Percentiles rank a stretch among this genome's conserved stretches.
phyloP scores from a whole-genome alignment of 2,797 vertebrate genomes.

The Arrhamphus sclerolepis region DNA sequence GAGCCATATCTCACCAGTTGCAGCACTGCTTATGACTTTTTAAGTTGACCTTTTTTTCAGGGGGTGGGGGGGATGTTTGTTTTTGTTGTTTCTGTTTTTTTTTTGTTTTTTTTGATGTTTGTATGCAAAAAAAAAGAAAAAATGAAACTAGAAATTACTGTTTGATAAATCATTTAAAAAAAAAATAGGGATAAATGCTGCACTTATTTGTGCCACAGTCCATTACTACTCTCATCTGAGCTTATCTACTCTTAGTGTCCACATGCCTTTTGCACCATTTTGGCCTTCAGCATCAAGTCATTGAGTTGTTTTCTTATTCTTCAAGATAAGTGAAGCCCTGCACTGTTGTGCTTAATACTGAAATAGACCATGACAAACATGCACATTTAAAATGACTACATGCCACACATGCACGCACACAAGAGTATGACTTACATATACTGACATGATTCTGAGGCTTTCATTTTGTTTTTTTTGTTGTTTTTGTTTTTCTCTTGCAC shows the following conservation, averaged over 20 bases:
- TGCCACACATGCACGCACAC: slow-evolving; percentile 32
- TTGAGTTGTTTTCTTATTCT: slow-evolving; percentile 41
- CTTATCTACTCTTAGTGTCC: slow-evolving; percentile 68
- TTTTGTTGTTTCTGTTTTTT: slow-evolving; percentile 53
- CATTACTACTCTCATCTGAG: slow-evolving; percentile 72
- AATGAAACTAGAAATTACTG: slow-evolving; percentile 56
- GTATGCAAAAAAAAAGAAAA: slow-evolving; percentile 64
- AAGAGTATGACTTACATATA: slow-evolving; percentile 40
- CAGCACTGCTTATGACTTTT: slow-evolving; percentile 70
- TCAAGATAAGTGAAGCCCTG: slow-evolving; percentile 29
- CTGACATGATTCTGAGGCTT: slow-evolving; percentile 44
- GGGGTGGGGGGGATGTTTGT: no score
- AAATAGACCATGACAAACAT: slow-evolving; percentile 38
- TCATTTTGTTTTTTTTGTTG: slow-evolving; percentile 13
- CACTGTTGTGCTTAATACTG: slow-evolving; percentile 42
- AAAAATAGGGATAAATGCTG: slow-evolving; percentile 69
- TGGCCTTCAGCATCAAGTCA: slow-evolving; percentile 71
- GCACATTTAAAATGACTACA: slow-evolving; percentile 27
- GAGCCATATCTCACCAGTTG: slow-evolving; percentile 78
- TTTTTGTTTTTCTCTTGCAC: slow-evolving; percentile 51
- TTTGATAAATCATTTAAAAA: slow-evolving; percentile 62
- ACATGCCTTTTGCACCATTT: slow-evolving; percentile 80
- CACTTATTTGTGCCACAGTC: slow-evolving; percentile 73
- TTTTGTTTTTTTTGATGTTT: slow-evolving; percentile 63
- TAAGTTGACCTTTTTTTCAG: slow-evolving; percentile 52